Evolutionary conservation across 2,113 vertebrate species (phyloP).

Genomic region (Oceanites oceanicus): DNA sequence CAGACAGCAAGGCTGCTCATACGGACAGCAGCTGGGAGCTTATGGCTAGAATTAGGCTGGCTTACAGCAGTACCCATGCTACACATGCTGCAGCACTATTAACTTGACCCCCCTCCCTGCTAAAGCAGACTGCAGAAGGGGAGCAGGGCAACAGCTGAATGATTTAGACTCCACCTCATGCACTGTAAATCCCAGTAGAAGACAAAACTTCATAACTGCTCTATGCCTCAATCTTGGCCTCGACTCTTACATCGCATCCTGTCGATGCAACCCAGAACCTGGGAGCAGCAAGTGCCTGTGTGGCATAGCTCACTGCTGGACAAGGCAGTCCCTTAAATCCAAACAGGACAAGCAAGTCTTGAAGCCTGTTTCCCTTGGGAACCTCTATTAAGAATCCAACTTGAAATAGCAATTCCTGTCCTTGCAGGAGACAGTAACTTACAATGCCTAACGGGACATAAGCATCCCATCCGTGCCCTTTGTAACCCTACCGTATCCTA

Average conservation of each 20-base stretch:
- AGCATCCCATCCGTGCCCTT: not conserved
- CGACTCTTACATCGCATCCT: accelerated
- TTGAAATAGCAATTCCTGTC: not conserved
- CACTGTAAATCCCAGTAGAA: not conserved
- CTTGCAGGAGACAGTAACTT: not conserved
- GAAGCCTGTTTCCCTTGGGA: not conserved
- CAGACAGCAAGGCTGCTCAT: not conserved
- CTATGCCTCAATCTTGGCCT: not conserved
- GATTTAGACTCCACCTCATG: not conserved
- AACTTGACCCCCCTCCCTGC: not conserved
- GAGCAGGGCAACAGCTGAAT: not conserved
- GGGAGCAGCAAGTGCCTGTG: not conserved
- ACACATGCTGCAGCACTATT: not conserved
- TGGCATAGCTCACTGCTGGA: not conserved
- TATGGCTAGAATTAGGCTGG: not conserved
- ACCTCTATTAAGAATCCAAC: not conserved
- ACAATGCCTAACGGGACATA: not conserved
- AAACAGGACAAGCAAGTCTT: not conserved
- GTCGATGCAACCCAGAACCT: not conserved
- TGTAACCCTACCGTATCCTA: not conserved
- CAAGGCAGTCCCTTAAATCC: not conserved
- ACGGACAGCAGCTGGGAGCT: not conserved
- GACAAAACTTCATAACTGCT: not conserved
- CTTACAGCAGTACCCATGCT: not conserved
- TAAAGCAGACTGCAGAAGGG: not conserved